A percentile compares a stretch with the other conserved stretches of the same genome.
These are phyloP conservation scores for Drosophila putrida DNA, from an alignment of 2,888 invertebrate genomes.

Conservation along the genomic window DNA sequence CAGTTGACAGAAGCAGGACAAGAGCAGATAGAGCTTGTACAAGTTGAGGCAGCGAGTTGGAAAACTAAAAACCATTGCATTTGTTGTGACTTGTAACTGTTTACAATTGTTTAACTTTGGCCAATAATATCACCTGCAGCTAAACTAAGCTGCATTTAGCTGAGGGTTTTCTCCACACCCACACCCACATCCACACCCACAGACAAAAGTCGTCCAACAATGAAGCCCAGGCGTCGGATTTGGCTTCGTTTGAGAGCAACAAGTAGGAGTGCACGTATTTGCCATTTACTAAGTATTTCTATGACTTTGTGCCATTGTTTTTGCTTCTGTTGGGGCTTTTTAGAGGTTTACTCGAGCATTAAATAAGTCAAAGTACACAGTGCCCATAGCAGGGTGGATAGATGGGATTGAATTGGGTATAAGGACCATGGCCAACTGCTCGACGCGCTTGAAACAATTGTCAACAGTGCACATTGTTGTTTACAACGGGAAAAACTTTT, in stretches of 20 bases:
- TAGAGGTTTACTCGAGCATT: conserved; percentile 78
- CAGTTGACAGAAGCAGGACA: conserved; percentile 10
- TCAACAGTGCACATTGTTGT: conserved; percentile 75
- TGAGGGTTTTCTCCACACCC: conserved; percentile 16
- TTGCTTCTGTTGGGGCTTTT: conserved; percentile 56
- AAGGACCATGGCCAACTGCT: conserved; percentile 46
- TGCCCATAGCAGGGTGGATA: conserved; percentile 4
- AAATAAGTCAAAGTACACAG: conserved; percentile 73
- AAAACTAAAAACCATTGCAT: conserved; percentile 72
- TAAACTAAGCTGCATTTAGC: conserved; percentile 68
- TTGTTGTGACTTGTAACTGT: conserved; percentile 67
- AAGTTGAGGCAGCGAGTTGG: conserved; percentile 21
- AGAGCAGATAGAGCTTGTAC: not conserved
- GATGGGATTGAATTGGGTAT: not conserved
- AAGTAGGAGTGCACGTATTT: conserved; percentile 75
- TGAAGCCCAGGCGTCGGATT: conserved; percentile 3
- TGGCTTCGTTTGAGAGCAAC: conserved; percentile 52
- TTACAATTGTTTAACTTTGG: conserved; percentile 78
- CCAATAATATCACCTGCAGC: conserved; percentile 74
- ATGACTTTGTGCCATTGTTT: conserved; percentile 70
- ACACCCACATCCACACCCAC: conserved; percentile 38
- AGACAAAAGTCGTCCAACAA: conserved; percentile 42
- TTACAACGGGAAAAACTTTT: conserved; percentile 61
- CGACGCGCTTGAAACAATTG: conserved; percentile 63
- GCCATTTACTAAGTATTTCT: conserved; percentile 72